phyloP scores from a whole-genome alignment of 2,113 vertebrate genomes.

The Athene cunicularia region DNA sequence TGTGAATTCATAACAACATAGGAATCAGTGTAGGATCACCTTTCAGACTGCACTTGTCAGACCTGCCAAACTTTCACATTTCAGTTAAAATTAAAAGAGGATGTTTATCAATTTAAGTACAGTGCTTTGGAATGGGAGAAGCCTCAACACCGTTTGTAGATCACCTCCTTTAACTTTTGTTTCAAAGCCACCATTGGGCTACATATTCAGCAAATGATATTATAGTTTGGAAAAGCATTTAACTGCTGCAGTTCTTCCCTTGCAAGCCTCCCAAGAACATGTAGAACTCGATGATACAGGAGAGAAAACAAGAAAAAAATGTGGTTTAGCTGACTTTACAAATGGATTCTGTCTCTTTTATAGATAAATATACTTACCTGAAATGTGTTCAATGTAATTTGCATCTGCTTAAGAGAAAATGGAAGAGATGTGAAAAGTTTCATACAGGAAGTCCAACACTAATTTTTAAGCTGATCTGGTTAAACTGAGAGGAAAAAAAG shows the following conservation, averaged over 20 bases:
- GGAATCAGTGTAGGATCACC: background rate
- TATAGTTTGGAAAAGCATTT: background rate
- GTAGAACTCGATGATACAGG: background rate
- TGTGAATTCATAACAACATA: background rate
- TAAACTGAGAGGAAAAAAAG: background rate
- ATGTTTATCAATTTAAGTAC: background rate
- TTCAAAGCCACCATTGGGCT: background rate
- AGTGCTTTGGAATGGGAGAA: background rate
- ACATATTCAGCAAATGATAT: background rate
- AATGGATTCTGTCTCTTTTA: background rate
- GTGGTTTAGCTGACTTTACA: background rate
- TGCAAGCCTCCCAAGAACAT: background rate
- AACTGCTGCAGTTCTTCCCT: background rate
- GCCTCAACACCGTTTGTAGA: background rate
- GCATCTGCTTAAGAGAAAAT: background rate
- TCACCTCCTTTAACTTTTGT: background rate
- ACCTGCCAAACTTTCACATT: background rate
- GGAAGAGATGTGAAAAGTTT: background rate
- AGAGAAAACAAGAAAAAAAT: background rate
- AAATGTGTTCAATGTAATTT: background rate
- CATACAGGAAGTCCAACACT: background rate
- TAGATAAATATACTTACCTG: background rate
- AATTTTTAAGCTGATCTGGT: background rate
- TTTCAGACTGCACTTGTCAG: background rate
- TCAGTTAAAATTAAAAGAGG: background rate